Percentiles rank a stretch among this genome's conserved stretches.
These are phyloP conservation scores for Carcharodon carcharias DNA, from an alignment of 2,797 vertebrate genomes.

Conservation along the genomic window DNA sequence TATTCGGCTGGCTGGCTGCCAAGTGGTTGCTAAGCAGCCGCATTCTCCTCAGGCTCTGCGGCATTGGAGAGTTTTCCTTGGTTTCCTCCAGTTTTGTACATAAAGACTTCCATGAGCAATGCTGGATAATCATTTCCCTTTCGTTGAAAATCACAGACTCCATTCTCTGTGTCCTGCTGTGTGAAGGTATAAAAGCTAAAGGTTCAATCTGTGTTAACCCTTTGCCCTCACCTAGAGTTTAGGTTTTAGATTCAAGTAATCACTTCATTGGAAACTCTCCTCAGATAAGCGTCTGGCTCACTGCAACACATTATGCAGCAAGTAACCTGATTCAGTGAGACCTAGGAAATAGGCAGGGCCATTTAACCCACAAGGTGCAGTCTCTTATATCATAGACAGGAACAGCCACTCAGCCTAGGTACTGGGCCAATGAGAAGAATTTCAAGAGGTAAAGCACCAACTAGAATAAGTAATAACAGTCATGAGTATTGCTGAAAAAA, in stretches of 20 bases:
- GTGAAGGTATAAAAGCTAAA: background rate
- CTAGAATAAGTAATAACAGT: background rate
- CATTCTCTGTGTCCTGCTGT: background rate
- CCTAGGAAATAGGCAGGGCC: too few relatives aligned
- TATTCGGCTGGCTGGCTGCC: slow-evolving; percentile 19
- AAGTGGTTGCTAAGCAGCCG: slow-evolving; percentile 24
- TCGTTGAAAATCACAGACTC: background rate
- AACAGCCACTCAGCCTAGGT: background rate
- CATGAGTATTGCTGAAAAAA: too few relatives aligned
- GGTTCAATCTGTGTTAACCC: background rate
- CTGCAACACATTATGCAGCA: background rate
- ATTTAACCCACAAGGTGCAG: background rate
- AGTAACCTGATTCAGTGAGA: background rate
- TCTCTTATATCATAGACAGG: background rate
- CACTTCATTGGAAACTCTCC: background rate
- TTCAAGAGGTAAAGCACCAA: background rate
- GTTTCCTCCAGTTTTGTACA: background rate
- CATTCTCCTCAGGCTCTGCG: background rate
- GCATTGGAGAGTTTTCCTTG: background rate
- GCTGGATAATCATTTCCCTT: background rate
- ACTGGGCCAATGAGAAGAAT: background rate
- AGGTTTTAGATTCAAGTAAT: background rate
- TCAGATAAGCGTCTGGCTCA: too few relatives aligned
- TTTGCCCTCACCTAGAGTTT: background rate
- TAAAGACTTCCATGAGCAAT: background rate